A percentile compares a stretch with the other conserved stretches of the same genome.
phyloP scores from a whole-genome alignment of 1,140 invertebrate species.

The Brachionus manjavacas region DNA sequence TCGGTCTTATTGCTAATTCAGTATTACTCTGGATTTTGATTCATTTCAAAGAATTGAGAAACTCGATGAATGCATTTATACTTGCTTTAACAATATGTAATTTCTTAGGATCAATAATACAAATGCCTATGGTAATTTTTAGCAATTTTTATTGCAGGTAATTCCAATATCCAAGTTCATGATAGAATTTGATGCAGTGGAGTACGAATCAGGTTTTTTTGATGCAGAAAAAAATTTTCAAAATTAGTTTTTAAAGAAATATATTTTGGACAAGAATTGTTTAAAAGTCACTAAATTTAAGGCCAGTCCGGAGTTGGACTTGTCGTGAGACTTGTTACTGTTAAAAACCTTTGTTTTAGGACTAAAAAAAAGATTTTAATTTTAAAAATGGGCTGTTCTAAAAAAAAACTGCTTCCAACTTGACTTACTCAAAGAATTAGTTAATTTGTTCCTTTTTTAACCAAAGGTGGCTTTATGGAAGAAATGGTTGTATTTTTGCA shows the following conservation, averaged over 20 bases:
- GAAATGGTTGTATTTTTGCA: neutral
- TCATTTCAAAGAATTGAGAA: neutral
- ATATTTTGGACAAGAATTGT: neutral
- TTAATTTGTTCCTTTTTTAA: too few species aligned
- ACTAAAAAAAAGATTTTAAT: too few species aligned
- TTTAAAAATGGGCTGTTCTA: too few species aligned
- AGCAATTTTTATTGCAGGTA: conserved; percentile 18
- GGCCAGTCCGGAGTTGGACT: too few species aligned
- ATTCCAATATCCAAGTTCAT: neutral
- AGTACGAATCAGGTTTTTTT: too few species aligned
- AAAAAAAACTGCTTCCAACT: too few species aligned
- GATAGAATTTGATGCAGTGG: neutral
- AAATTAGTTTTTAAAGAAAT: neutral
- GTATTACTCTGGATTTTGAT: neutral
- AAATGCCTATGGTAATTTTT: neutral
- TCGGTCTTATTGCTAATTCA: neutral
- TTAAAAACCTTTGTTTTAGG: too few species aligned
- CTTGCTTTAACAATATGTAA: neutral
- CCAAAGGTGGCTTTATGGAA: neutral
- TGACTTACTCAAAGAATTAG: too few species aligned
- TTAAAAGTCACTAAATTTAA: too few species aligned
- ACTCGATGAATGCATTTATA: neutral
- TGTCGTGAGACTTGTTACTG: too few species aligned
- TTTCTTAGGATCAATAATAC: neutral
- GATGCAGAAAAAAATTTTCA: neutral